phyloP scores from a whole-genome alignment of 37 sponge, comb jelly and placozoan genomes.

The Halichondria panicea region DNA sequence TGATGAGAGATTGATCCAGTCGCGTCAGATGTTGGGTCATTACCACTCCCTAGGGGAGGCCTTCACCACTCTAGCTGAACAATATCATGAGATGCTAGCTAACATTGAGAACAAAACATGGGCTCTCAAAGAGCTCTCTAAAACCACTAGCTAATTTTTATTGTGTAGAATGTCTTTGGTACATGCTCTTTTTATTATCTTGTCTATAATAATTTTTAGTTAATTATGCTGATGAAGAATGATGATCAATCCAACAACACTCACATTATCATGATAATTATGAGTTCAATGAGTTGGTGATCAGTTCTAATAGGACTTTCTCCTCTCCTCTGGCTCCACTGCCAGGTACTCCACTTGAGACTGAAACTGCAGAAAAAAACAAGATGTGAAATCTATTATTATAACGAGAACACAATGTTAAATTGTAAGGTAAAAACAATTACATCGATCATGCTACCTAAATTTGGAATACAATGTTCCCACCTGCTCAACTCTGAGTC shows the following conservation, averaged over 20 bases:
- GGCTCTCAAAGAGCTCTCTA: constrained; percentile 67
- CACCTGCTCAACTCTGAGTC: constrained; percentile 8
- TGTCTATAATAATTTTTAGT: no score
- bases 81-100: constrained; percentile 45
- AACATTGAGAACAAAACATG: constrained; percentile 77
- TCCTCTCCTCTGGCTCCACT: background rate
- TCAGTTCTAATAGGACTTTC: no score
- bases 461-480: background rate
- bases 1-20: constrained; percentile 18
- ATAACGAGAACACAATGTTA: background rate
- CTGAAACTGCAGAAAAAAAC: constrained; percentile 9
- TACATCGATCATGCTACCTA: background rate
- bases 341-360: constrained; percentile 12
- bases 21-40: constrained; percentile 20
- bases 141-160: constrained; percentile 7
- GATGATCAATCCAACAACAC: no score
- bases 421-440: background rate
- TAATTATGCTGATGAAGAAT: no score
- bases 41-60: constrained; percentile 61
- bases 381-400: no score
- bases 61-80: constrained; percentile 32
- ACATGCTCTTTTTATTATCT: no score
- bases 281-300: no score
- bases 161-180: no score
- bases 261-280: no score